phyloP scores from a whole-genome alignment of 2,797 vertebrate genomes.

The Scarus forsteni region DNA sequence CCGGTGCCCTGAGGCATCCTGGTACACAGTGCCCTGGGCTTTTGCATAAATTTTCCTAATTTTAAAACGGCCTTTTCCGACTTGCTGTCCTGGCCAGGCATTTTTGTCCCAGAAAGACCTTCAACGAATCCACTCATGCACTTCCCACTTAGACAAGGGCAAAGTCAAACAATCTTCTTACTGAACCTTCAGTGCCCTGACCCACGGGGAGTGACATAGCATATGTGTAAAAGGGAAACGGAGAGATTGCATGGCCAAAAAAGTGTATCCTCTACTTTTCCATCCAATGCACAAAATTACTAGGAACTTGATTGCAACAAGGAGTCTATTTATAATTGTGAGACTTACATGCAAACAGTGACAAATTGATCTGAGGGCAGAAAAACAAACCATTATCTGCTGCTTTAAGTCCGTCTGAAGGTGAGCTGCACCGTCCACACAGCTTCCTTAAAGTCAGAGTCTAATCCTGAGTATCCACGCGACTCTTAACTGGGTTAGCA shows the following conservation, averaged over 20 bases:
- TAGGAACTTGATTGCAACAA: neutral
- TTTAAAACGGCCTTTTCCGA: neutral
- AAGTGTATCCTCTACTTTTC: no score
- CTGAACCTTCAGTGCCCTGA: constrained; percentile 27
- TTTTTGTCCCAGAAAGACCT: constrained; percentile 43
- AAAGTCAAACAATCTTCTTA: constrained; percentile 39
- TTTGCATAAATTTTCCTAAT: no score
- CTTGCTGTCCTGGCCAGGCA: constrained; percentile 18
- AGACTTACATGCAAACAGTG: neutral
- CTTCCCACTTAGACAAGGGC: constrained; percentile 35
- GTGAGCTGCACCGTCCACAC: constrained; percentile 50
- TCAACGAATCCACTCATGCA: constrained; percentile 64
- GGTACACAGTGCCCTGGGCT: no score
- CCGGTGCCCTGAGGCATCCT: no score
- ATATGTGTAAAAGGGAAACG: neutral
- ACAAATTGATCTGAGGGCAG: constrained; percentile 23
- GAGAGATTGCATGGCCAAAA: no score
- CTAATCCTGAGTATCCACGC: constrained; percentile 69
- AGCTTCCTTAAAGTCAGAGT: constrained; percentile 58
- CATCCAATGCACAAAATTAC: no score
- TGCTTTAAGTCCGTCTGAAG: constrained; percentile 51
- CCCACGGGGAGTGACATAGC: neutral
- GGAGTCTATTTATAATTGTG: neutral
- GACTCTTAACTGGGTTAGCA: constrained; percentile 72
- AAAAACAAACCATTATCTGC: constrained; percentile 20